These are phyloP conservation scores for Eulemur albifrons DNA, from an alignment of 2,797 vertebrate species.

Conservation along the genomic window DNA sequence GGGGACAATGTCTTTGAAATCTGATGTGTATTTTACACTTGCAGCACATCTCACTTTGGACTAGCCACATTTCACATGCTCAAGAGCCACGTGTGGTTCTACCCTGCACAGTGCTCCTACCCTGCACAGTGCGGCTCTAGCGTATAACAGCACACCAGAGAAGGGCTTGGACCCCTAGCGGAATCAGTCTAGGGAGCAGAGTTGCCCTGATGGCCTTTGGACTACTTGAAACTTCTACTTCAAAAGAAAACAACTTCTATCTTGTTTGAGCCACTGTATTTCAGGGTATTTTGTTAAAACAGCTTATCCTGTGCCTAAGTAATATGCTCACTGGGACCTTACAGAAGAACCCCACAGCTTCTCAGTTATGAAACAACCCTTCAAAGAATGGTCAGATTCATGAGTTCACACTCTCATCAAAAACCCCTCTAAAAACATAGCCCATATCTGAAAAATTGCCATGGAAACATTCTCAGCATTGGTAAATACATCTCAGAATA, in stretches of 20 bases:
- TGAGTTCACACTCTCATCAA: neutral
- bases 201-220: neutral
- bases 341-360: neutral
- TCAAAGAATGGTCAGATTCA: neutral
- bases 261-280: neutral
- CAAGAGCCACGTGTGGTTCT: neutral
- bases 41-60: neutral
- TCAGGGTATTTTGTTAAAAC: neutral
- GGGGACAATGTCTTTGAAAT: neutral
- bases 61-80: neutral
- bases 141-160: accelerated
- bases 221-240: neutral
- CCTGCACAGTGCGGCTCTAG: no score
- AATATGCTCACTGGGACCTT: neutral
- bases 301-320: neutral
- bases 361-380: neutral
- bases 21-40: neutral
- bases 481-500: slow-evolving; percentile 34
- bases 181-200: neutral
- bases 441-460: neutral
- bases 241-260: neutral
- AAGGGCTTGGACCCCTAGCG: neutral
- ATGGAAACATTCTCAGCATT: neutral
- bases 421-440: neutral
- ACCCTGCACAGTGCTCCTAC: neutral